Conservation (phyloP, 2,888 invertebrate genomes). For the Baccha elongata region DNA sequence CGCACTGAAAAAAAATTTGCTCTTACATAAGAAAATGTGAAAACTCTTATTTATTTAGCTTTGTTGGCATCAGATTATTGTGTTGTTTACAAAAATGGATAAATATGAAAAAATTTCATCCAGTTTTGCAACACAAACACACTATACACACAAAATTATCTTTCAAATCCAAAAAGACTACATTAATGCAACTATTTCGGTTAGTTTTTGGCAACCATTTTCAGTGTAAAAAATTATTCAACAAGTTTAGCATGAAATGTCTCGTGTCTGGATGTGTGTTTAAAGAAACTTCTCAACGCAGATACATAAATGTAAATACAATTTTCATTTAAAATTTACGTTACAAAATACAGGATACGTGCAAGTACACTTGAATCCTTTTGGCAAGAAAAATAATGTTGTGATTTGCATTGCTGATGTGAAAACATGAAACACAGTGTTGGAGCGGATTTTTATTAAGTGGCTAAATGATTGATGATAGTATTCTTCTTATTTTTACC, state of each 20-base stretch:
- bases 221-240: slow-evolving; percentile 51
- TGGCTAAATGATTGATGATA: slow-evolving; percentile 63
- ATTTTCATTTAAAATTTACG: slow-evolving; percentile 37
- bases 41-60: no score
- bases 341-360: slow-evolving; percentile 43
- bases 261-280: slow-evolving; percentile 35
- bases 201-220: slow-evolving; percentile 50
- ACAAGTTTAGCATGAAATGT: slow-evolving; percentile 64
- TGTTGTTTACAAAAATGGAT: slow-evolving; percentile 33
- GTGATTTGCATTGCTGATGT: slow-evolving; percentile 68
- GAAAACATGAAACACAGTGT: slow-evolving; percentile 58
- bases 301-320: neutral
- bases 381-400: slow-evolving; percentile 66
- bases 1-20: no score
- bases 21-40: no score
- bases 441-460: slow-evolving; percentile 56
- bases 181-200: slow-evolving; percentile 1
- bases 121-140: slow-evolving; percentile 18
- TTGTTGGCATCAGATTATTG: slow-evolving; percentile 60
- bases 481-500: neutral
- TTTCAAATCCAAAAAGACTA: neutral
- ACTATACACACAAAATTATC: neutral
- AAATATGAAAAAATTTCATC: slow-evolving; percentile 38
- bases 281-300: neutral
- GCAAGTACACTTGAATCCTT: slow-evolving; percentile 43